Evolutionary conservation across 2,888 invertebrate genomes (phyloP).

Genomic region (Labia minor): DNA sequence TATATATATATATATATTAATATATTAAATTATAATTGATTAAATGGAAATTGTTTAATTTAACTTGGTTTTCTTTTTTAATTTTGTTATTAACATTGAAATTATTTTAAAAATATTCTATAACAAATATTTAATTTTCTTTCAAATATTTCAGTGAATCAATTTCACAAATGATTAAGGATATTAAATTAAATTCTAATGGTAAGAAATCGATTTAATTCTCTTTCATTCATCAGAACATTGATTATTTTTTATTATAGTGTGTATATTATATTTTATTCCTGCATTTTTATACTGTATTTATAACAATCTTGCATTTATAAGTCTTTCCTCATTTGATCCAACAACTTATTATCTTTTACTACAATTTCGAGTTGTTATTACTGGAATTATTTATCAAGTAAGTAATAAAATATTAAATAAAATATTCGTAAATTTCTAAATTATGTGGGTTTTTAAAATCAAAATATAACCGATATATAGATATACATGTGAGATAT

Average conservation of each 20-base stretch:
- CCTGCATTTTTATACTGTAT: slow-evolving; percentile 85
- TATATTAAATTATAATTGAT: no score
- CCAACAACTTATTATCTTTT: slow-evolving; percentile 89
- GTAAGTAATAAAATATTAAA: slow-evolving; percentile 41
- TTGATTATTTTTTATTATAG: slow-evolving; percentile 34
- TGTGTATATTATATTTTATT: slow-evolving; percentile 72
- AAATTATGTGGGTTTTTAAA: slow-evolving; percentile 20
- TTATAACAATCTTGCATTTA: slow-evolving; percentile 87
- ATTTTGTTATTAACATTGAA: slow-evolving; percentile 20
- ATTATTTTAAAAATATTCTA: no score
- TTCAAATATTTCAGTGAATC: slow-evolving; percentile 48
- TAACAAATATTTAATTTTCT: no score
- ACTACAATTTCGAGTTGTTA: slow-evolving; percentile 80
- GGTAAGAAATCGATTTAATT: slow-evolving; percentile 29
- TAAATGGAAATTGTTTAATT: slow-evolving; percentile 14
- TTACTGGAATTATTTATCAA: slow-evolving; percentile 86
- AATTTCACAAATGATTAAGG: slow-evolving; percentile 43
- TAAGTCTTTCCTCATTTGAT: slow-evolving; percentile 82
- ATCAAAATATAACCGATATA: slow-evolving; percentile 13
- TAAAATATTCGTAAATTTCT: background rate
- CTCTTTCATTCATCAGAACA: background rate
- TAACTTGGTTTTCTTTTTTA: slow-evolving; percentile 9
- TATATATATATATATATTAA: background rate
- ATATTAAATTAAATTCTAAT: slow-evolving; percentile 45
- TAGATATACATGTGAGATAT: background rate